Base-by-base conservation (phyloP, 2,113 vertebrate species). In the Vireo altiloquus region DNA sequence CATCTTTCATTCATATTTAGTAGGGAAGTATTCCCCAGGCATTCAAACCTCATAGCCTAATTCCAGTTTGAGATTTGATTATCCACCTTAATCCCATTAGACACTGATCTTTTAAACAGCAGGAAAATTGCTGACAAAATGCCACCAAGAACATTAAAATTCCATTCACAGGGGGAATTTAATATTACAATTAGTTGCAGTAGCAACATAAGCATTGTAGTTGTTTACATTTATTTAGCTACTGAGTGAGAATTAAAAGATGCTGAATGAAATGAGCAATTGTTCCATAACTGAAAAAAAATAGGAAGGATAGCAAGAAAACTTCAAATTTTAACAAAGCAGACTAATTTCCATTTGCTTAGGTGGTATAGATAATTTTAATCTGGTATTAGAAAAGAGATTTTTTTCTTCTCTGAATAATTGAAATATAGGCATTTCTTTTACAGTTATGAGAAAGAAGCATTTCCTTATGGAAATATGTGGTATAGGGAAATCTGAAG, bases 21-120 rank as follows among this genome's bases (percentile, higher is more conserved):
- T 83, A 80, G 76, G 87, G 78, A 95, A 91, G 66, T 69, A 91
- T 78, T 92, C 84, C 65, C 94, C 87, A 91, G 91, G 92, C 97
- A 94, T 88, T 85, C 35, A 91, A 95, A 88, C 60, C 75, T 88
- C 64, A 72, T 81, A 91, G 85, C 65, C 86, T 86, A 95, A 94
- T 95, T 97, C 93, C 92, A 96, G 90, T 97, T 88, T 95, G 91
- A 96, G 95, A 98, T 98, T 97, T 97, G 97, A 98, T 98, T 98
- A 98, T 95, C 93, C 53, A 95, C 70, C 95, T 96, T 97, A 98
- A 98, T 98, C 95, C 97, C 92, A 98, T 98, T 98, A 98, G 96
- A 94, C 92, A 80, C 70, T 95, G 97, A 97, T 97, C 96, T 97
- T 97, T 96, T 92, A 97, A 97, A 97, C 90, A 96, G 96, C 94